Percentiles rank a stretch among this genome's conserved stretches.
Evolutionary conservation across 2,113 vertebrate species (phyloP).

Genomic region (Pithys albifrons): DNA sequence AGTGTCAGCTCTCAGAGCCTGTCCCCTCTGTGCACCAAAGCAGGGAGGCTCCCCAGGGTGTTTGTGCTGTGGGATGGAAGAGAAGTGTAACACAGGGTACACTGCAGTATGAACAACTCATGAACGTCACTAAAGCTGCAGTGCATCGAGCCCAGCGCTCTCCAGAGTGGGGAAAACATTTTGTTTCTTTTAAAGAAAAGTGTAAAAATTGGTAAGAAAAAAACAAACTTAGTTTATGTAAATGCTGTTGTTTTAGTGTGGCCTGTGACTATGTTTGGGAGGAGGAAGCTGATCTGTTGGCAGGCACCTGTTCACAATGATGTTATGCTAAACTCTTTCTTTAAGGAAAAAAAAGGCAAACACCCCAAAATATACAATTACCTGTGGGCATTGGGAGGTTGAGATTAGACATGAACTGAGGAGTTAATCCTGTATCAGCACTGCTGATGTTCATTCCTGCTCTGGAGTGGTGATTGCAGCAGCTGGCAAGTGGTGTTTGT

Average conservation of each 20-base stretch:
- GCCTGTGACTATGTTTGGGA: neutral
- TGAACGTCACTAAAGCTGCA: neutral
- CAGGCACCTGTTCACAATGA: neutral
- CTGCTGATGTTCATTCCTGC: neutral
- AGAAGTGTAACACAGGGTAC: neutral
- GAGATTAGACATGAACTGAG: neutral
- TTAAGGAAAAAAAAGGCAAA: neutral
- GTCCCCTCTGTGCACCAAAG: neutral
- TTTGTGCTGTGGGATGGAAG: neutral
- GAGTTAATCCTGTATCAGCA: neutral
- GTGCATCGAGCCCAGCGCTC: neutral
- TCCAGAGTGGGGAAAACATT: no score
- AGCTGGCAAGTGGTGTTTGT: neutral
- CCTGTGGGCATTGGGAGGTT: neutral
- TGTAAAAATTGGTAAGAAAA: neutral
- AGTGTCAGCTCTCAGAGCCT: neutral
- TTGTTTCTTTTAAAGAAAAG: neutral
- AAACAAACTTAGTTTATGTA: rapidly evolving
- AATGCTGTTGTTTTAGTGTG: neutral
- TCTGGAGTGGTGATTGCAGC: neutral
- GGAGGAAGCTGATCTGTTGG: neutral
- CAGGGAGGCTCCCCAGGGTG: neutral
- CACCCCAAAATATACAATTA: rapidly evolving
- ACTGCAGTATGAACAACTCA: neutral
- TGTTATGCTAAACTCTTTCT: neutral